A percentile compares a stretch with the other conserved stretches of the same genome.
Conservation (phyloP, 2,113 vertebrate species). For the Ceuthmochares aereus region DNA sequence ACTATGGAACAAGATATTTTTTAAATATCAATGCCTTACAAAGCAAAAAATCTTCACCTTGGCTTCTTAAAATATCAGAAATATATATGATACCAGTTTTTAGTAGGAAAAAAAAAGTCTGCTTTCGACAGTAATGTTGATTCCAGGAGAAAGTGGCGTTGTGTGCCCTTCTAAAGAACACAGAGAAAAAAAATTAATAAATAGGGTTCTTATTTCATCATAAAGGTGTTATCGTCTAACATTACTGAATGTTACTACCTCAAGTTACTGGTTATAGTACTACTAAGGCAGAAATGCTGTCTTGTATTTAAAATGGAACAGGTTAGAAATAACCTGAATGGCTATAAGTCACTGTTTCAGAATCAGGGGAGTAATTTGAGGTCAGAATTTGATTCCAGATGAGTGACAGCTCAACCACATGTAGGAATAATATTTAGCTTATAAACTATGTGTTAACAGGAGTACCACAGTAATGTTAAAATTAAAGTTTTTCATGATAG, state of each 20-base stretch:
- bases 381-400: background rate
- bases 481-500: background rate
- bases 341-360: background rate
- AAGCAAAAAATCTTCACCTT: background rate
- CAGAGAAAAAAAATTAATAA: background rate
- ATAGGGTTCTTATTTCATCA: background rate
- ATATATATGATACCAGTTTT: background rate
- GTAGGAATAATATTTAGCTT: background rate
- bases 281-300: background rate
- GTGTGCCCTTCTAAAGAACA: background rate
- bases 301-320: background rate
- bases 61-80: background rate
- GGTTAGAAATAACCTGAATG: background rate
- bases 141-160: background rate
- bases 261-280: background rate
- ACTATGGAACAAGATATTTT: background rate
- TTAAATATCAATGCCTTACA: background rate
- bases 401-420: background rate
- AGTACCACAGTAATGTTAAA: background rate
- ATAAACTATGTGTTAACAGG: background rate
- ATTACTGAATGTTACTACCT: background rate
- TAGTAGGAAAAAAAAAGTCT: background rate
- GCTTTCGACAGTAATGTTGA: background rate
- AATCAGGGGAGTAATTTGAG: background rate
- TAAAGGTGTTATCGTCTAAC: background rate